These are phyloP conservation scores for Lamellibrachia columna DNA, from an alignment of 2,888 invertebrate species.

Conservation along the genomic window DNA sequence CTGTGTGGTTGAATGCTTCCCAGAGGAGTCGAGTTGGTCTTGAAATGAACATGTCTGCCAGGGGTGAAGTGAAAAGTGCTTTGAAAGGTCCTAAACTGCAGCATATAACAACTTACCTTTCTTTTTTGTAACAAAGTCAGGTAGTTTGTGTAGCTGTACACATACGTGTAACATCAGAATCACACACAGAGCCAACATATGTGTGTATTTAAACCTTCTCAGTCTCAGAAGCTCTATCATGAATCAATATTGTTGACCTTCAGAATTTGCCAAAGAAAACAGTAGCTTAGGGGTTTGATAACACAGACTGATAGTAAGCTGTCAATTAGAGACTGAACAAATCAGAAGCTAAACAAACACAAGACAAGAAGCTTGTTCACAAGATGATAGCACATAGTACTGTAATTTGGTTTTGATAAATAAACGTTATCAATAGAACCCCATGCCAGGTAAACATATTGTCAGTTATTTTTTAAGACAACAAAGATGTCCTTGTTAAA, in stretches of 20 bases:
- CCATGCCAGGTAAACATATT: not conserved
- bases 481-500: too few relatives aligned
- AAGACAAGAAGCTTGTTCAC: not conserved
- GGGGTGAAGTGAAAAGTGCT: too few relatives aligned
- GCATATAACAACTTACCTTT: too few relatives aligned
- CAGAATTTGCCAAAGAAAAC: not conserved
- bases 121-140: too few relatives aligned
- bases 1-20: too few relatives aligned
- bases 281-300: not conserved
- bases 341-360: not conserved
- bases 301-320: not conserved
- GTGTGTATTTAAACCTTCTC: not conserved
- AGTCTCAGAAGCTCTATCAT: not conserved
- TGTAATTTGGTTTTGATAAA: not conserved
- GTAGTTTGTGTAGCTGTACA: too few relatives aligned
- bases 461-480: too few relatives aligned
- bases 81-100: too few relatives aligned
- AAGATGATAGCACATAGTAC: not conserved
- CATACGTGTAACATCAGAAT: too few relatives aligned
- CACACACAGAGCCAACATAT: too few relatives aligned
- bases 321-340: not conserved
- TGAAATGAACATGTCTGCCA: too few relatives aligned
- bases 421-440: not conserved
- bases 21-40: too few relatives aligned
- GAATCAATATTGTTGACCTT: not conserved